Base-by-base conservation (phyloP, 2,888 invertebrate genomes). In the Eurytoma californica region DNA sequence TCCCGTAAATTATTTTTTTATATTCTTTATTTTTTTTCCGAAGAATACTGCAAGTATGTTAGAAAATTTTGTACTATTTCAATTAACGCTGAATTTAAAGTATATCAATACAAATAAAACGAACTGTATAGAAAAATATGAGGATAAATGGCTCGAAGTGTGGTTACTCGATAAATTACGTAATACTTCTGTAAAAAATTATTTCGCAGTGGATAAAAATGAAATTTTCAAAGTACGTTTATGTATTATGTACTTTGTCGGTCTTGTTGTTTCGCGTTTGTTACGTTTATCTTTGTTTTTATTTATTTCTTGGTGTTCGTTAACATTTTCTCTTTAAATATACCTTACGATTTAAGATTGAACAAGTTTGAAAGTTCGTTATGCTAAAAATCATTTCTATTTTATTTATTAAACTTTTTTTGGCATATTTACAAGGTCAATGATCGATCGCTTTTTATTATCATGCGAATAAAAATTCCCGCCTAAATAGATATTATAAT, bases 361-460 rank as follows among this genome's bases (percentile, higher is more conserved):
- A 77, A 58, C 47, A 16, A 77, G 47, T 65, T 72, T n/a, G 47
- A 65, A 65, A 51, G 12, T 55, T 47, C 58, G 28, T n/a, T 51
- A 77, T 18, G 14, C 57, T 68, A 77, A 49, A 61, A 77, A 14
- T 65, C 16, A 49, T 63, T 63, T 70, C 30, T 69, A 18, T 68
- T 39, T 70, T 13, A 58, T 58, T 30, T 72, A 61, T 78, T 51
- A n/a, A 60, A 18, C 47, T 20, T 51, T 16, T 77, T 78, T 78
- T 73, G 73, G 73, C 69, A 78, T 78, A 78, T 78, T 73, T 78
- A 73, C 68, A 78, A 28, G 24, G 69, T 63, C 13, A 63, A 55
- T 30, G 51, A 51, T 58, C 24, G 4, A 53, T 49, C 47, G 14
- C 13, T 65, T 65, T 18, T 65, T 18, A 47, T 65, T 47, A 47